Conservation (phyloP, 2,888 invertebrate genomes). For the Podotricha telesiphe region DNA sequence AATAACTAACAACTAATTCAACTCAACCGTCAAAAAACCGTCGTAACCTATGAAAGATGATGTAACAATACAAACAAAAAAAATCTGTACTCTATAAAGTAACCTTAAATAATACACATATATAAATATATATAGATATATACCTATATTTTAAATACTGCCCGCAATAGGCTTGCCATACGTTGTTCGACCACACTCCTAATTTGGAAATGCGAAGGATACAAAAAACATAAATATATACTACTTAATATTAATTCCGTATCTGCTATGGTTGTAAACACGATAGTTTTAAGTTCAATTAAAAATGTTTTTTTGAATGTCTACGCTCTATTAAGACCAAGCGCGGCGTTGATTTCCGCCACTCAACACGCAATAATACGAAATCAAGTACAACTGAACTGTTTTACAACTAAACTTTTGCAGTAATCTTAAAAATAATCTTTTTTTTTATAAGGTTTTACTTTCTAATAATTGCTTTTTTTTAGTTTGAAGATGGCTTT, state of each 20-base stretch:
- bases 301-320: too few species aligned
- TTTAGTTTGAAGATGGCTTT: too few species aligned
- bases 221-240: constrained; percentile 15
- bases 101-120: background rate
- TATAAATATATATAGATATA: background rate
- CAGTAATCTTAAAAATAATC: too few species aligned
- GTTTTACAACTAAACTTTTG: too few species aligned
- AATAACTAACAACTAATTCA: too few species aligned
- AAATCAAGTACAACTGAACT: too few species aligned
- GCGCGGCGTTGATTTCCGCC: too few species aligned
- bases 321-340: too few species aligned
- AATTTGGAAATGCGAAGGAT: constrained; percentile 16
- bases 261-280: background rate
- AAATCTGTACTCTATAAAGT: background rate
- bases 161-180: constrained; percentile 7
- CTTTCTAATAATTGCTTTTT: too few species aligned
- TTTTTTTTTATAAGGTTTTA: too few species aligned
- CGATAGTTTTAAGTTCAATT: background rate
- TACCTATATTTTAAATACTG: background rate
- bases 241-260: constrained; percentile 12
- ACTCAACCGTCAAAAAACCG: background rate
- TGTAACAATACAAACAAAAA: background rate
- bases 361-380: too few species aligned
- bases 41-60: background rate
- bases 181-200: constrained; percentile 6